Percentiles rank a stretch among this genome's conserved stretches.
These are phyloP conservation scores for Lithosia quadra DNA, from an alignment of 2,888 invertebrate genomes.

Conservation along the genomic window DNA sequence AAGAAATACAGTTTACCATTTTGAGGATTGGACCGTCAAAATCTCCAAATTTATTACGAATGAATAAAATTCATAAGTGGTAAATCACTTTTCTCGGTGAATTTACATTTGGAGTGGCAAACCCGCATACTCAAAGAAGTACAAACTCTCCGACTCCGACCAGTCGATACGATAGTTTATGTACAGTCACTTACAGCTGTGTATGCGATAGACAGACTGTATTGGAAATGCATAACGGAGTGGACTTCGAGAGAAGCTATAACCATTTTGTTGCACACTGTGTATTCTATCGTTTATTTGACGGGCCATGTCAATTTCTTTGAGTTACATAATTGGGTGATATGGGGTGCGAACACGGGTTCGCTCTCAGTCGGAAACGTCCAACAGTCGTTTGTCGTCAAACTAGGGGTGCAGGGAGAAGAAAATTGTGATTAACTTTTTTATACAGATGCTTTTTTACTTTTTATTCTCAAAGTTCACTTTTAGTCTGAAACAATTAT, in stretches of 20 bases:
- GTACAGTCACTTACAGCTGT: constrained; percentile 19
- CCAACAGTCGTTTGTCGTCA: constrained; percentile 33
- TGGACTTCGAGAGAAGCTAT: neutral
- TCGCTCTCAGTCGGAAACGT: constrained; percentile 43
- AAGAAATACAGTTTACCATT: constrained; percentile 50
- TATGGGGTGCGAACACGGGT: constrained; percentile 43
- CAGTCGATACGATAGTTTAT: constrained; percentile 23
- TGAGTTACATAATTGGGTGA: constrained; percentile 45
- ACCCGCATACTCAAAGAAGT: constrained; percentile 17
- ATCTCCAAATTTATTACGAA: constrained; percentile 49
- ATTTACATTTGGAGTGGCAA: constrained; percentile 30
- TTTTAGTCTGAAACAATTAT: neutral
- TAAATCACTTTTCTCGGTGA: constrained; percentile 43
- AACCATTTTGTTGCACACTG: neutral
- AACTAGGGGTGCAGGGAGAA: constrained; percentile 22
- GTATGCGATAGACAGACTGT: neutral
- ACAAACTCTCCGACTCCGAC: constrained; percentile 8
- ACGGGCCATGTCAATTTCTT: constrained; percentile 43
- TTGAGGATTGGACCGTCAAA: constrained; percentile 42
- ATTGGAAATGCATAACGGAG: constrained; percentile 19
- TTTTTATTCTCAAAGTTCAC: neutral
- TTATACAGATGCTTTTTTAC: neutral
- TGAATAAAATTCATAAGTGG: constrained; percentile 51
- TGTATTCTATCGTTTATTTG: neutral
- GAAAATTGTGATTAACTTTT: constrained; percentile 15